Evolutionary conservation across 2,888 invertebrate species (phyloP).

Genomic region (Sinohyriopsis cumingii): DNA sequence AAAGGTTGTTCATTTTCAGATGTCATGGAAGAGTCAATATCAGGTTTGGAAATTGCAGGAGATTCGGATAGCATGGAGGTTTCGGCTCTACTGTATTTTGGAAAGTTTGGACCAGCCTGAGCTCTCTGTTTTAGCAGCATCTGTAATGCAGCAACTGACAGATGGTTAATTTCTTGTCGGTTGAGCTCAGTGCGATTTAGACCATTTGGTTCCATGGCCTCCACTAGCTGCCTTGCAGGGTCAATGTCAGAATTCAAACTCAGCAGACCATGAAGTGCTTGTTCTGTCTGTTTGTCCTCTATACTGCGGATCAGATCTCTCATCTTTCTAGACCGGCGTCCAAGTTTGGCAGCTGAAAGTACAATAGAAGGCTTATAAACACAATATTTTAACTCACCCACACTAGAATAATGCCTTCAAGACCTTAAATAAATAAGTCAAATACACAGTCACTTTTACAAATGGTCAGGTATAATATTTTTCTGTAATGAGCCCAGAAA

Average conservation of each 20-base stretch:
- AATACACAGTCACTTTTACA: neutral
- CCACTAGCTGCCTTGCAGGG: constrained; percentile 17
- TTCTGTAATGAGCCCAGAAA: too few relatives aligned
- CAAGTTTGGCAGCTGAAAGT: constrained; percentile 68
- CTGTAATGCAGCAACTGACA: constrained; percentile 61
- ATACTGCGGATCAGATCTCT: constrained; percentile 70
- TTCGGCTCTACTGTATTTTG: constrained; percentile 23
- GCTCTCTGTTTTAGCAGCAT: constrained; percentile 58
- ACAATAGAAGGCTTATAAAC: neutral
- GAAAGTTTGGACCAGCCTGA: constrained; percentile 39
- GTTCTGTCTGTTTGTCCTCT: constrained; percentile 71
- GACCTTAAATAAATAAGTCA: neutral
- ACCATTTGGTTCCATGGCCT: constrained; percentile 28
- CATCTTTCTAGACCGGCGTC: constrained; percentile 70
- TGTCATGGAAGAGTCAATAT: constrained; percentile 12
- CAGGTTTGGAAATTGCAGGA: constrained; percentile 17
- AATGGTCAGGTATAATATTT: too few relatives aligned
- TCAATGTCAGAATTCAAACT: constrained; percentile 65
- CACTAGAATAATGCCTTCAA: constrained; percentile 2
- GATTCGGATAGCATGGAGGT: constrained; percentile 26
- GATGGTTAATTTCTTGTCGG: constrained; percentile 44
- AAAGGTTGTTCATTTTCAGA: constrained; percentile 32
- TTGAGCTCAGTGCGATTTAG: constrained; percentile 23
- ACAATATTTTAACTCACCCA: neutral
- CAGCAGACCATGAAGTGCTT: constrained; percentile 70